Evolutionary conservation across 1,140 invertebrate species (phyloP), one percentile per base, ranked within the genome.

Genomic region (Carposina sasakii): DNA sequence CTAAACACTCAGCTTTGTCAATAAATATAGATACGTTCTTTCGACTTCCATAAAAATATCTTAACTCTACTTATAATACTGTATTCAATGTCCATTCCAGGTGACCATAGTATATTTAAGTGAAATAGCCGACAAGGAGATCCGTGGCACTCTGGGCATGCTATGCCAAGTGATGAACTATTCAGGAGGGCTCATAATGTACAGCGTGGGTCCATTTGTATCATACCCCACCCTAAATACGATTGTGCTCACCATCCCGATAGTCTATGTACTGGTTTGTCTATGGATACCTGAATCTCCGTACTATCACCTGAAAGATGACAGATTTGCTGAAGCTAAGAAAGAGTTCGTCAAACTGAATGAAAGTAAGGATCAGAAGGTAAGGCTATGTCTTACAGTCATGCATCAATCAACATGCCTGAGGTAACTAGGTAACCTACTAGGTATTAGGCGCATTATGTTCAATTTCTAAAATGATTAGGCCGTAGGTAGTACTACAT

Each of bases 201-300:
- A 83, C 46, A 55, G 71, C 8, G 54, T 83, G 1, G 91, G 91
- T 0, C 88, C 88, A 0, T 89, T 87, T 47, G 86, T 89, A 0
- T 77, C 82, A 0, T 89, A 89, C 55, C 60, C 77, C 0, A 63
- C 55, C 2, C 49, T 89, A 0, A 88, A 90, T 16, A 82, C 81
- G 22, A 78, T 83, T 19, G 77, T 86, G 8, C 47, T 68, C 10
- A 67, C 46, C 9, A 62, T 55, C 30, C 85, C 91, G 1, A 49
- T 89, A 0, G 48, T 89, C n/a, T 89, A 90, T 33, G 81, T 90
- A 10, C 9, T 90, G 0, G 77, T 86, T 0, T 91, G 92, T 65
- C 60, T 84, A 13, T 92, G 89, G 85, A 89, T 94, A 77, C 93
- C 93, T 0, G 94, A 95, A 72, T 93, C 93, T 0, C 93, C 94